Evolutionary conservation across 2,888 invertebrate genomes (phyloP).

Genomic region (Linnaemya vulpina): DNA sequence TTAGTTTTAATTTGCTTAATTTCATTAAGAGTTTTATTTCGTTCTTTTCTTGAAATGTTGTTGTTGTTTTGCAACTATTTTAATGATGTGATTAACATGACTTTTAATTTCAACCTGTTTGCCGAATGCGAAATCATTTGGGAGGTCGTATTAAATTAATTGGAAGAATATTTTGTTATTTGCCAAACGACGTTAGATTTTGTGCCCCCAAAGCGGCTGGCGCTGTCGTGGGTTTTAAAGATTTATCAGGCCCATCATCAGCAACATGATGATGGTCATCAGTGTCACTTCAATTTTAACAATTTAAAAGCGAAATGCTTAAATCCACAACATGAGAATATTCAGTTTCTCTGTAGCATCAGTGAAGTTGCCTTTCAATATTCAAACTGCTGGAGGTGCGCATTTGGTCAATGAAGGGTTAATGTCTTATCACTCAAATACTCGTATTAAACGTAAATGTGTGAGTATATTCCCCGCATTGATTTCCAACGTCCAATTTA

Average conservation of each 20-base stretch:
- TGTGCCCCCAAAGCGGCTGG: neutral
- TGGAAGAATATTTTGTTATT: neutral
- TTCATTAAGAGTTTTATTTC: conserved; percentile 44
- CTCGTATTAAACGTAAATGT: conserved; percentile 28
- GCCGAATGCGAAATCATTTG: conserved; percentile 81
- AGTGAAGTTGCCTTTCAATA: conserved; percentile 38
- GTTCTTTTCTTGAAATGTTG: neutral
- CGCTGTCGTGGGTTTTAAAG: conserved; percentile 29
- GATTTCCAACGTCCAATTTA: conserved; percentile 27
- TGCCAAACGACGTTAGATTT: conserved; percentile 34
- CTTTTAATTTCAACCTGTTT: conserved; percentile 82
- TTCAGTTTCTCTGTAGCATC: neutral
- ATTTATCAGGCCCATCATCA: conserved; percentile 58
- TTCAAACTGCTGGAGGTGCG: conserved; percentile 15
- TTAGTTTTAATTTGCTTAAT: conserved; percentile 56
- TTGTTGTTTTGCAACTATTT: conserved; percentile 78
- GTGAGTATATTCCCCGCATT: conserved; percentile 29
- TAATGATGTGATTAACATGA: conserved; percentile 83
- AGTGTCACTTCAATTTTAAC: conserved; percentile 37
- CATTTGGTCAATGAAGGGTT: conserved; percentile 39
- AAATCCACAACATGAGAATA: neutral
- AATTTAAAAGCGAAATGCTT: neutral
- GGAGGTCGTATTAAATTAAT: conserved; percentile 77
- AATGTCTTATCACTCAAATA: conserved; percentile 50
- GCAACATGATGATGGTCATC: conserved; percentile 4